Conservation (phyloP, 2,888 invertebrate species). For the Cerastis rubricosa region DNA sequence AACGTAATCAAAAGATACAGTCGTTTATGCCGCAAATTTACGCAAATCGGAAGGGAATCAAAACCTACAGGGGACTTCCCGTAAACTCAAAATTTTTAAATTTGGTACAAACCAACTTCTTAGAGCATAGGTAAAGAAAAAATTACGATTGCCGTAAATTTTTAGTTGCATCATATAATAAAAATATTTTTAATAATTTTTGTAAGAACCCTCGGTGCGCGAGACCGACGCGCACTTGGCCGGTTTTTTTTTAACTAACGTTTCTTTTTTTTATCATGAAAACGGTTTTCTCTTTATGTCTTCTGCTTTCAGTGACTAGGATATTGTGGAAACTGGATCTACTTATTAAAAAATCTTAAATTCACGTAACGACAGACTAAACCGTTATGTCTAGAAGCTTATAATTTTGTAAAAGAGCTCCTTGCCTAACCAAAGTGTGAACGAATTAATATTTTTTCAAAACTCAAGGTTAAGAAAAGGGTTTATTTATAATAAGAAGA, state of each 20-base stretch:
- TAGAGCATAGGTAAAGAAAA: no score
- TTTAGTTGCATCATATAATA: no score
- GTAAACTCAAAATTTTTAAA: no score
- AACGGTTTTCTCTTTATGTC: neutral
- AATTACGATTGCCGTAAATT: no score
- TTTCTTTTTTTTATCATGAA: neutral
- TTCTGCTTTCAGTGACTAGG: neutral
- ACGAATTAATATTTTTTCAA: neutral
- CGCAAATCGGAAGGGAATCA: no score
- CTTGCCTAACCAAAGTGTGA: neutral
- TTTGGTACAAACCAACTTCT: no score
- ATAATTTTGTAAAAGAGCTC: neutral
- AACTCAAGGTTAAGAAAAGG: neutral
- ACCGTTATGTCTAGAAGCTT: neutral
- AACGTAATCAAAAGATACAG: no score
- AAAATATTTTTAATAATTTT: no score
- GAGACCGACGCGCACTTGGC: no score
- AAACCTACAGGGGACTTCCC: no score
- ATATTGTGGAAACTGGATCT: neutral
- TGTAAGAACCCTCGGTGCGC: no score
- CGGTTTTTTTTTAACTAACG: neutral
- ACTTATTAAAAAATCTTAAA: neutral
- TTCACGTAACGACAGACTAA: neutral
- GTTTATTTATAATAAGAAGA: neutral
- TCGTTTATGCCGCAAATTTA: no score